A percentile compares a stretch with the other conserved stretches of the same genome.
These are phyloP conservation scores for Pygoscelis adeliae DNA, from an alignment of 2,113 vertebrate genomes.

Conservation along the genomic window DNA sequence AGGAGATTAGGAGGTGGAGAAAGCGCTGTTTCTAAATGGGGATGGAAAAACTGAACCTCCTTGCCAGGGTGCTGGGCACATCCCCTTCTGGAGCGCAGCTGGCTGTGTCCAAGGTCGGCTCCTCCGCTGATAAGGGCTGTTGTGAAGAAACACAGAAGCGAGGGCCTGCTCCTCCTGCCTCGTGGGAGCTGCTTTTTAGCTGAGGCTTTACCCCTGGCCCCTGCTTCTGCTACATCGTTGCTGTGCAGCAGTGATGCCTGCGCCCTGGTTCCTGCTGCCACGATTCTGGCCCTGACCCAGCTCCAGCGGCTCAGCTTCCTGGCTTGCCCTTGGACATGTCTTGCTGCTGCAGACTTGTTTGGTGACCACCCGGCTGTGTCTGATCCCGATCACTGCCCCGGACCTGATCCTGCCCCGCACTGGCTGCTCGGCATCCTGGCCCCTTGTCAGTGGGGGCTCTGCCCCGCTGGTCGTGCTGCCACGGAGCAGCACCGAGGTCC, in stretches of 20 bases:
- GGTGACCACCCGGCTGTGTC: rapidly evolving
- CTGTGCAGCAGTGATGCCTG: not conserved
- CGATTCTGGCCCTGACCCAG: not conserved
- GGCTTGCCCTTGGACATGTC: not conserved
- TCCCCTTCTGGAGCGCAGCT: not conserved
- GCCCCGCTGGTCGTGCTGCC: rapidly evolving
- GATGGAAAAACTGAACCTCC: not conserved
- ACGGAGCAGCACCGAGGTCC: not conserved
- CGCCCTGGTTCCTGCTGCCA: not conserved
- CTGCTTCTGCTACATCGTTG: not conserved
- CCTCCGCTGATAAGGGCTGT: not conserved
- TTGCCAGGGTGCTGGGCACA: not conserved
- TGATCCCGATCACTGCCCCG: rapidly evolving
- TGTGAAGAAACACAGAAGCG: not conserved
- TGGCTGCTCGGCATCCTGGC: not conserved
- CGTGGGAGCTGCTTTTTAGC: not conserved
- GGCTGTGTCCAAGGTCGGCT: not conserved
- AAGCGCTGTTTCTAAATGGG: not conserved
- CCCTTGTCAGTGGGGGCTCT: not conserved
- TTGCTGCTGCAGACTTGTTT: not conserved
- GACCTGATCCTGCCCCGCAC: not conserved
- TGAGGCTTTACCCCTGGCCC: not conserved
- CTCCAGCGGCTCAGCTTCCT: not conserved
- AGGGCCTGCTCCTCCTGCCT: not conserved
- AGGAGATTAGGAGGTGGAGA: not conserved